Conservation (phyloP, 2,888 invertebrate genomes). For the Sinotaia quadrata region DNA sequence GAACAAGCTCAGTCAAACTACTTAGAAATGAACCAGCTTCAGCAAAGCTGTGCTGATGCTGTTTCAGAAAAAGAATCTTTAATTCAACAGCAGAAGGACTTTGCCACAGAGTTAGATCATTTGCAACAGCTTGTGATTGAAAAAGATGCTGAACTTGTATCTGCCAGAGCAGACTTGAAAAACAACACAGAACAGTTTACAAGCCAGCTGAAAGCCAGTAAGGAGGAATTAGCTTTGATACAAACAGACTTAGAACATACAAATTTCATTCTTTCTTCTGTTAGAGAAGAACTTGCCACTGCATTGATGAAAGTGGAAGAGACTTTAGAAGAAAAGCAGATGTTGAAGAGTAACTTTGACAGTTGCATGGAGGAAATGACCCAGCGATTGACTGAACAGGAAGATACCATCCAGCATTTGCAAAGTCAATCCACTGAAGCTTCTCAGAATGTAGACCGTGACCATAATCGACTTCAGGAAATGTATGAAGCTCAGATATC, state of each 20-base stretch:
- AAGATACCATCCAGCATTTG: constrained; percentile 30
- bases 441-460: constrained; percentile 37
- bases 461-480: constrained; percentile 37
- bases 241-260: constrained; percentile 39
- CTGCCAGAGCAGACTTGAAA: neutral
- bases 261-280: constrained; percentile 5
- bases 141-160: constrained; percentile 9
- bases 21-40: constrained; percentile 7
- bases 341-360: constrained; percentile 43
- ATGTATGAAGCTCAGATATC: constrained; percentile 43
- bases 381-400: constrained; percentile 33
- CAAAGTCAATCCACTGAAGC: constrained; percentile 39
- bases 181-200: neutral
- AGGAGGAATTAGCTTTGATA: constrained; percentile 22
- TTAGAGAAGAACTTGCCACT: constrained; percentile 26
- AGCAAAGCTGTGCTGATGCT: neutral
- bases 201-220: constrained; percentile 4
- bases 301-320: constrained; percentile 12
- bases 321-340: constrained; percentile 39
- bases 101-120: neutral
- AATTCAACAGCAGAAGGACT: constrained; percentile 14
- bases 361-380: constrained; percentile 42
- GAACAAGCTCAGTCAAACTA: constrained; percentile 9
- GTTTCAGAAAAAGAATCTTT: constrained; percentile 1
- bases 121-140: constrained; percentile 1